Evolutionary conservation across 2,888 invertebrate species (phyloP).

Genomic region (Noctuana brunneofusca): DNA sequence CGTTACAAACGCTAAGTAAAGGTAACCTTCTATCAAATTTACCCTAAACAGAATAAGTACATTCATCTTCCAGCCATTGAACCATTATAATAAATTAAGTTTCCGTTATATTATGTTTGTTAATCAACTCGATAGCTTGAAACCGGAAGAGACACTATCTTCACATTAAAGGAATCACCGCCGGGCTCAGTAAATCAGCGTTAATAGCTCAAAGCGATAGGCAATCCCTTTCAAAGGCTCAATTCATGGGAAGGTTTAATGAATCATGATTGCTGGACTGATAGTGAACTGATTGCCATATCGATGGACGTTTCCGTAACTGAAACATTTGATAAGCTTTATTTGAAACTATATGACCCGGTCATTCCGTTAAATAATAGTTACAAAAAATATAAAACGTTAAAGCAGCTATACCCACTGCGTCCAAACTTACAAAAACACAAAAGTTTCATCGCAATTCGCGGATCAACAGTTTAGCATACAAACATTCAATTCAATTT

Average conservation of each 20-base stretch:
- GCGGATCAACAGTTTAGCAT: too few relatives aligned
- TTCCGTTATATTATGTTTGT: conserved; percentile 1
- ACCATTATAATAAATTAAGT: neutral
- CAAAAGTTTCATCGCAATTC: too few relatives aligned
- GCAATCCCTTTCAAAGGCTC: conserved; percentile 54
- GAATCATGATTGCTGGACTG: conserved; percentile 54
- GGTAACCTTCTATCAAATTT: too few relatives aligned
- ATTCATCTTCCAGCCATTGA: neutral
- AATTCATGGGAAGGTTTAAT: conserved; percentile 54
- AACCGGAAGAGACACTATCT: conserved; percentile 24
- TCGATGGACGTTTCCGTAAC: neutral
- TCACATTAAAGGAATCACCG: conserved; percentile 30
- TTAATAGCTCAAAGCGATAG: conserved; percentile 69
- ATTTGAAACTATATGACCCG: too few relatives aligned
- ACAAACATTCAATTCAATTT: too few relatives aligned
- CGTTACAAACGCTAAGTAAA: too few relatives aligned
- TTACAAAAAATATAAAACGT: too few relatives aligned
- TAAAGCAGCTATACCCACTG: too few relatives aligned
- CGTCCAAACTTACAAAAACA: too few relatives aligned
- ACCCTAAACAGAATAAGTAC: too few relatives aligned
- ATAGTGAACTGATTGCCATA: conserved; percentile 41
- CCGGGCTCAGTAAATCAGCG: conserved; percentile 57
- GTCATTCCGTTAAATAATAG: too few relatives aligned
- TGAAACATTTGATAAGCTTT: neutral
- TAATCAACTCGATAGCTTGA: neutral